Base-by-base conservation (phyloP, 2,888 invertebrate genomes). In the Trichacis sp. region DNA sequence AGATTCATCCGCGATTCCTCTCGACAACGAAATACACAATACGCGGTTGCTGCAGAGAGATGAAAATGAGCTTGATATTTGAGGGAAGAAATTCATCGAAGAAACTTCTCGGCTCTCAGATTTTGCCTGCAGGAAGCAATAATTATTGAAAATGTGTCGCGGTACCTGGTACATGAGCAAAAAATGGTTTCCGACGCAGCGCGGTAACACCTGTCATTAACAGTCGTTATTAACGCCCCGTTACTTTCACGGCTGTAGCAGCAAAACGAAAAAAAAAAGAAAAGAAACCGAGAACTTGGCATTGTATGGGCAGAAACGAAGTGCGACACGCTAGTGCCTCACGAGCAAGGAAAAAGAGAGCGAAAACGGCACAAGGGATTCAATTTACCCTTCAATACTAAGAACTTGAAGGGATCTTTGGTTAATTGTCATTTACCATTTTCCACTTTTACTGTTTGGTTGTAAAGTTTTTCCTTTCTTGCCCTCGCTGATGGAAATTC, bases 171-270 rank as follows among this genome's bases (percentile, higher is more conserved):
- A 78, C 75, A 72, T 69, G 63, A 64, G 72, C 69, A 73, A 71
- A 77, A 74, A 77, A 76, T 77, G 72, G 72, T 75, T 72, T 68
- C 71, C 71, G 67, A 72, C 69, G 45, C 12, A 62, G 53, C 54
- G 68, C 65, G 67, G 71, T 74, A 77, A 77, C 79, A 77, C 76
- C 80, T 77, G 79, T 82, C 73, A 76, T 76, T 74, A 74, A 72
- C 72, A 75, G 73, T 75, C 77, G 77, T 81, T 81, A 80, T 75
- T 75, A 77, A 80, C 76, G 76, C 78, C 73, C 77, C 74, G 77
- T 73, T 81, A 77, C 74, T 14, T 70, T 68, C 70, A 53, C 63
- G 53, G 63, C 61, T 54, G 60, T 60, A 58, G 52, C 40, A 65
- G 60, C 30, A 69, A 65, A 24, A 24, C 24, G 8, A 5, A 63